Evolutionary conservation across 2,797 vertebrate species (phyloP), one percentile per base, ranked within the genome.

Genomic region (Cyclura pinguis): DNA sequence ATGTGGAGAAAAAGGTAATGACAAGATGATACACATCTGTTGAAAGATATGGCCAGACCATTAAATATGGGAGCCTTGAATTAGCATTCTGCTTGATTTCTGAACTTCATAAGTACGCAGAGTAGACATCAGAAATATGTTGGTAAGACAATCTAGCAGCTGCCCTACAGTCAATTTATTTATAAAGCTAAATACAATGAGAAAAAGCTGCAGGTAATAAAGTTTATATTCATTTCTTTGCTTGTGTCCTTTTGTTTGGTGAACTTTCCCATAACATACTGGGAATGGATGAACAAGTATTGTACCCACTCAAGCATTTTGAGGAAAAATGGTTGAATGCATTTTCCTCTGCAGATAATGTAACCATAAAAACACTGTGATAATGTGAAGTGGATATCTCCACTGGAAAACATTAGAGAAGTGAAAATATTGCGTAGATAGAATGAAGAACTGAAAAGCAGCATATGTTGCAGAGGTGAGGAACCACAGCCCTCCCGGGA

Each of bases 1-100:
- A 88, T 55, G 38, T 81, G 67, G 92, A 93, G 86, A 72, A 85
- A 3, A 86, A 4, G 4, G 7, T 92, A 55, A 77, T 69, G 74
- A 77, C 78, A 69, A 89, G 92, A 27, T 88, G 84, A 91, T 76
- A 90, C 62, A 86, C 87, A 91, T 91, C 88, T 93, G 89, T 91
- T 93, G 90, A 93, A 94, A 91, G 24, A 90, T 35, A 57, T 82
- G 55, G 55, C 32, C 35, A 4, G 14, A 69, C 18, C 22, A 85
- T 77, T 88, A 95, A 92, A 80, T 38, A 57, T 73, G 64, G 55
- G 52, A 84, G 69, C 83, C 62, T 52, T 62, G 0, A 81, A 78
- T 87, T 89, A 88, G 13, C 0, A 42, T 88, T 96, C 87, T 80
- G 89, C 42, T 93, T 95, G 80, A 32, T 85, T 72, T 85, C 38